Base-by-base conservation (phyloP, 2,888 invertebrate genomes). In the Aromia moschata region DNA sequence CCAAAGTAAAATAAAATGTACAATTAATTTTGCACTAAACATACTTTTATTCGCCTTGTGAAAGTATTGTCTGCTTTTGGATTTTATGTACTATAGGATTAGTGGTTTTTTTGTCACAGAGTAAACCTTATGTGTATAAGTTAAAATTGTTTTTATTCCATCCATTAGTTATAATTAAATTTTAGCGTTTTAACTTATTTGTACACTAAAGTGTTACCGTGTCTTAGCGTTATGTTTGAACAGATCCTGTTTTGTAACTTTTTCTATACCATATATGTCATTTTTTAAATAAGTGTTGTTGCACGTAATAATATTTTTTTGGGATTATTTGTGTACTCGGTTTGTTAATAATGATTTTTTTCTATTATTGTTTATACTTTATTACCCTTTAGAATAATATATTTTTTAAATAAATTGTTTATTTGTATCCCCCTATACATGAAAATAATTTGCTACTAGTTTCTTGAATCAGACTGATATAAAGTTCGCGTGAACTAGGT, bases 151-250 rank as follows among this genome's bases (percentile, higher is more conserved):
- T 33, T 33, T 33, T 49, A 49, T 49, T 49, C 49, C 49, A 49
- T 49, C 49, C 49, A 49, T 38, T 49, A 38, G 9, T 14, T 25
- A 49, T 38, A 49, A 37, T 49, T 49, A 49, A 47, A 36, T 38
- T 49, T 14, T 49, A 18, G 33, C 18, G 36, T 33, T 44, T 46
- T 31, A 33, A 16, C 33, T 46, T 12, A 46, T 30, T 14, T 44
- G n/a, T 31, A 15, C 31, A 45, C 31, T 31, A 45, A 20, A 20
- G 20, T 43, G n/a, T 10, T 40, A 3, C 15, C 17, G 10, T 15
- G 33, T 33, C 33, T 33, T 7, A 33, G 7, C 25, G 25, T 25
- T 25, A n/a, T n/a, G n/a, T n/a, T n/a, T n/a, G n/a, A n/a, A n/a
- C n/a, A n/a, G n/a, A n/a, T 25, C 25, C 3, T 25, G 7, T 25